A percentile compares a stretch with the other conserved stretches of the same genome.
Conservation (phyloP, 64 coral and sea anemone genomes). For the Actinia tenebrosa region DNA sequence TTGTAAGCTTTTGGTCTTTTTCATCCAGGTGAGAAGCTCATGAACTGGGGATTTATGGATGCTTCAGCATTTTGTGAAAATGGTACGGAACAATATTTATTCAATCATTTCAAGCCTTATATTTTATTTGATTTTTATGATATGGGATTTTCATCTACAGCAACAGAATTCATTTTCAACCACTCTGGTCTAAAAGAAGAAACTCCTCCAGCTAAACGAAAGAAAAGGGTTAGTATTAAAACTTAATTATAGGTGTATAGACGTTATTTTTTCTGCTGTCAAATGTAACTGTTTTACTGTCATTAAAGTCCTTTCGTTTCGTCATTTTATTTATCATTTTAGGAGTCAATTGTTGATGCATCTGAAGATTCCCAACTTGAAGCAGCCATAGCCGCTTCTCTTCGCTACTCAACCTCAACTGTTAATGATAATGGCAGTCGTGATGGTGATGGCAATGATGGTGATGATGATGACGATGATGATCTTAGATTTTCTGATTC, state of each 20-base stretch:
- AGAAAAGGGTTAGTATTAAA: conserved; percentile 59
- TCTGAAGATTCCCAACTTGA: conserved; percentile 96
- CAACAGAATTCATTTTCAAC: conserved; percentile 76
- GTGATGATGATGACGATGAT: conserved; percentile 23
- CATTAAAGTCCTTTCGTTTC: neutral
- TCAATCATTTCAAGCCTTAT: neutral
- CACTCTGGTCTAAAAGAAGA: conserved; percentile 72
- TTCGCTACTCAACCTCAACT: conserved; percentile 57
- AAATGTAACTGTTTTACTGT: neutral
- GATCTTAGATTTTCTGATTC: conserved; percentile 84
- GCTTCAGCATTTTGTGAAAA: conserved; percentile 52
- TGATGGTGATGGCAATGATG: conserved; percentile 42
- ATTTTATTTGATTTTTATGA: neutral
- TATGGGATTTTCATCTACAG: neutral
- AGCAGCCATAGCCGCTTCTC: conserved; percentile 90
- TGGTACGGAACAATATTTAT: neutral
- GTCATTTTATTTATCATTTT: neutral
- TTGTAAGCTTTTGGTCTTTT: neutral
- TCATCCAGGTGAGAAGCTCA: conserved; percentile 45
- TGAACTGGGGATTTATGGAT: conserved; percentile 57
- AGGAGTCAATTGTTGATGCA: conserved; percentile 96
- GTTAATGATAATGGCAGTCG: conserved; percentile 32
- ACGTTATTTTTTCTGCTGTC: too few relatives aligned
- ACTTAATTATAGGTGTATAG: too few relatives aligned
- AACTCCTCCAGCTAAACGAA: conserved; percentile 72